Evolutionary conservation across 2,113 vertebrate genomes (phyloP).

Genomic region (Morphnarchus princeps): DNA sequence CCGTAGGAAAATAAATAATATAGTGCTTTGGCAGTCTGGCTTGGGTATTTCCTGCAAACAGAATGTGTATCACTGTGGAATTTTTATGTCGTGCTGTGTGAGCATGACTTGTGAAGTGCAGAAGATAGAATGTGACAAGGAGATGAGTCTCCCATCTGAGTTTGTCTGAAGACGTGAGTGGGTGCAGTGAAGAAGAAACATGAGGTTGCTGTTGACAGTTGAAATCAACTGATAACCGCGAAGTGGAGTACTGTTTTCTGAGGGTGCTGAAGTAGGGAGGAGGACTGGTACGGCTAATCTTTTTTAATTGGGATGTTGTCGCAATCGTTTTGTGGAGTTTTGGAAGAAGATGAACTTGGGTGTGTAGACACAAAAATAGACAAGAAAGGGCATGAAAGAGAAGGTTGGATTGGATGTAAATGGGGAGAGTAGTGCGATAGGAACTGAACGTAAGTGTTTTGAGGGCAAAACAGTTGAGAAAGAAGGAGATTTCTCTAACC

Average conservation of each 20-base stretch:
- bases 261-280: background rate
- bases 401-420: background rate
- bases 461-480: background rate
- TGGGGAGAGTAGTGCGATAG: background rate
- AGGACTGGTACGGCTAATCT: background rate
- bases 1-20: background rate
- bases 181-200: background rate
- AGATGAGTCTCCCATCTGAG: background rate
- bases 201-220: conserved; percentile 7
- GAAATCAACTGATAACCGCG: background rate
- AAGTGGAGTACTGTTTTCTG: background rate
- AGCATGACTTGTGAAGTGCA: conserved; percentile 17
- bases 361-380: background rate
- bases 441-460: background rate
- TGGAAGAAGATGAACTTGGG: background rate
- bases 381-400: background rate
- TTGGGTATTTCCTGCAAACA: background rate
- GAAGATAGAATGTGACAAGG: background rate
- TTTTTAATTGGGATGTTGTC: background rate
- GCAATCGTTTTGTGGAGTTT: background rate
- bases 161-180: background rate
- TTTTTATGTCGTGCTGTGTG: background rate
- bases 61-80: background rate
- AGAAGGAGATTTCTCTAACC: background rate
- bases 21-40: background rate